These are phyloP conservation scores for Okamejei kenojei DNA, from an alignment of 2,797 vertebrate genomes.

Conservation along the genomic window DNA sequence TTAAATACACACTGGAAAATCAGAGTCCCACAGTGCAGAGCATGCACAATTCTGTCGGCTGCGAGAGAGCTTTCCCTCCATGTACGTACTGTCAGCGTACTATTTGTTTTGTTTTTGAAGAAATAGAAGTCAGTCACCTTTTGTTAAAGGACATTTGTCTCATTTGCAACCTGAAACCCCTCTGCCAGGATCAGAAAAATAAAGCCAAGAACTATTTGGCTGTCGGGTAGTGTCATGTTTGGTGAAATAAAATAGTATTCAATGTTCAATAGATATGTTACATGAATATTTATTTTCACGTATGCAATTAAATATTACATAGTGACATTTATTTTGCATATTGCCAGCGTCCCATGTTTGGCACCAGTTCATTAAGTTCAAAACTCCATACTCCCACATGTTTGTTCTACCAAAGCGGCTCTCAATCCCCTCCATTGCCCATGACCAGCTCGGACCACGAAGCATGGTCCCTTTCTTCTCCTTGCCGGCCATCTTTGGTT, in stretches of 20 bases:
- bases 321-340: too few relatives aligned
- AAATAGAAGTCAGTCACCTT: background rate
- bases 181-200: background rate
- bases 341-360: too few relatives aligned
- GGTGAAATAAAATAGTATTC: background rate
- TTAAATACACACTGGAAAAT: background rate
- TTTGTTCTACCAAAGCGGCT: too few relatives aligned
- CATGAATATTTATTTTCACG: too few relatives aligned
- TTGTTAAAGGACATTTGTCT: background rate
- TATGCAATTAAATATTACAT: too few relatives aligned
- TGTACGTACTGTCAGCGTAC: background rate
- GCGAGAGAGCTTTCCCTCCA: background rate
- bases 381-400: too few relatives aligned
- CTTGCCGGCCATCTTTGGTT: too few relatives aligned
- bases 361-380: too few relatives aligned
- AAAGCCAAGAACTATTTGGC: background rate
- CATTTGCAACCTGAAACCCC: constrained; percentile 18
- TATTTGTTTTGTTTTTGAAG: background rate
- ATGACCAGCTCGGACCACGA: too few relatives aligned
- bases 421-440: too few relatives aligned
- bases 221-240: background rate
- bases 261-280: too few relatives aligned
- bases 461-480: too few relatives aligned
- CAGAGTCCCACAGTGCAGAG: background rate
- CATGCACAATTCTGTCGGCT: background rate